Evolutionary conservation across 2,888 invertebrate genomes (phyloP), one percentile per base, ranked within the genome.

Genomic region (Cantharis rufa): DNA sequence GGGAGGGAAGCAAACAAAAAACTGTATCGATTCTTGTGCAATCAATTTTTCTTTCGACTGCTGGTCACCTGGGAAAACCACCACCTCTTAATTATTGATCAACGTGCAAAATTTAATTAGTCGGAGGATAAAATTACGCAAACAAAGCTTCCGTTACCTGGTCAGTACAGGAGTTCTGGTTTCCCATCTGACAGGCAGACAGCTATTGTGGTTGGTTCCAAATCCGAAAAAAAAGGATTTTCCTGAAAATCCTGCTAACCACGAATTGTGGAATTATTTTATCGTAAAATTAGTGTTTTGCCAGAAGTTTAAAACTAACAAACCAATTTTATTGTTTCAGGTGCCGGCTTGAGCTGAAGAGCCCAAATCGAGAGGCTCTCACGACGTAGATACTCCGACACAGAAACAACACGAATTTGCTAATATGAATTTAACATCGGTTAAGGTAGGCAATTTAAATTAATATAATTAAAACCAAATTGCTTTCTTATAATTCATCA

Each of bases 381-480:
- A 16, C 21, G 24, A 71, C 72, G 62, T 76, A 21, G 64, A 66
- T 66, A 76, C 62, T 24, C 24, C 69, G 68, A 76, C 72, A 71
- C 72, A 76, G 72, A 71, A 76, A 68, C 76, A 76, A 72, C 72
- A 76, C 75, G 69, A 76, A 27, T 71, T 62, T 73, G 72, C 72
- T 79, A 78, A 78, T 75, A 82, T 82, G 82, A 79, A 75, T 77
- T 73, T 62, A 27, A 74, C 63, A 71, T 66, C 71, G 79, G 73
- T 79, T 78, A 82, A 81, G 82, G 82, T 82, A 81, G 79, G 28
- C 32, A 69, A 63, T 16, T 63, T 64, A 48, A n/a, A n/a, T 48
- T 48, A 48, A n/a, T n/a, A n/a, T 7, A 32, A 32, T 32, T 32
- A 32, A 32, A 32, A 13, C 32, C 13, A 5, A 7, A 24, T 24